Base-by-base conservation (phyloP, 35 echinoderm and acorn worm species). In the Amphiura filiformis region DNA sequence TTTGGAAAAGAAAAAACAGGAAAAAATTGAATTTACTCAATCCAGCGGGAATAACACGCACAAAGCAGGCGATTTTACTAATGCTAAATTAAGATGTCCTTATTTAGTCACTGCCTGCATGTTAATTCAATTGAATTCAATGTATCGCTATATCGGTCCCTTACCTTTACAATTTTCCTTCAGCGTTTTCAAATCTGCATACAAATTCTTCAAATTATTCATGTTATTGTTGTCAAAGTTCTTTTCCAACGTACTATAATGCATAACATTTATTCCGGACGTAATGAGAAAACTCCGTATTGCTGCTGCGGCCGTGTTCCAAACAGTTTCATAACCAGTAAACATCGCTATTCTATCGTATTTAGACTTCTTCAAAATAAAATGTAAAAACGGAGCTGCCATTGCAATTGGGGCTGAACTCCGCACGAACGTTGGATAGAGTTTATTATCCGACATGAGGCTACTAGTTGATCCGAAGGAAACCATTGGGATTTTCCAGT, bases 401-500 rank as follows among this genome's bases (percentile, higher is more conserved):
- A 26, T 13, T 70, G 7, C 28, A 2, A 70, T 2, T 70, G 61
- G 61, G 26, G 61, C 7, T 18, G 61, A 70, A 2, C 7, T 70
- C 28, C 93, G 36, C 11, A n/a, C 89, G 76, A 95, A 92, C 11
- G 94, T 95, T n/a, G 81, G 81, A 81, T 95, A 92, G 0, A 80
- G 37, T 2, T 82, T 31, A 39, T 95, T 92, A 56, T 89, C 81
- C 0, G 94, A 95, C 40, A 95, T 39, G 0, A 38, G 35, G 13
- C 52, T 35, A 32, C 86, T 88, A 5, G 89, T 84, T 38, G 89
- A 95, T 0, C 93, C 93, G 80, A 86, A 95, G 0, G 93, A 95
- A 1, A 95, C 75, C 89, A 95, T 95, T 5, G 93, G 93, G 12
- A 95, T 70, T 13, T 88, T 85, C 93, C 93, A 95, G 0, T 86